Percentiles rank a stretch among this genome's conserved stretches.
phyloP scores from a whole-genome alignment of 1,140 invertebrate genomes.

The Heterodera schachtii region DNA sequence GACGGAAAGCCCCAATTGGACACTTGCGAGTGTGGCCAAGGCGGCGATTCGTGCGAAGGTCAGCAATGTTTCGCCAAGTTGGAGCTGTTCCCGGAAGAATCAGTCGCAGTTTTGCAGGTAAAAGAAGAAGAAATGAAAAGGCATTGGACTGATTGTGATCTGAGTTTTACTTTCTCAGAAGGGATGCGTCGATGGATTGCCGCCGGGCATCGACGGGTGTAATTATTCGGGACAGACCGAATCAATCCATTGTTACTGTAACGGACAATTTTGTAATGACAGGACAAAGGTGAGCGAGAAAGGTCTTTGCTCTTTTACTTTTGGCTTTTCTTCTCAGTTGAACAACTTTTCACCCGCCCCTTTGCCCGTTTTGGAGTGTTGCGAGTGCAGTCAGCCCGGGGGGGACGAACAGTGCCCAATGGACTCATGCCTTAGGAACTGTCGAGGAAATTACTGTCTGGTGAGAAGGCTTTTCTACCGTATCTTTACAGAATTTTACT shows the following conservation, averaged over 20 bases:
- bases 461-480: neutral
- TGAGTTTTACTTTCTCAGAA: slow-evolving; percentile 54
- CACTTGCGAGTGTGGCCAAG: slow-evolving; percentile 44
- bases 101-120: slow-evolving; percentile 63
- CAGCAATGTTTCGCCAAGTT: slow-evolving; percentile 63
- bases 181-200: slow-evolving; percentile 59
- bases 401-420: slow-evolving; percentile 58
- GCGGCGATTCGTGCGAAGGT: slow-evolving; percentile 44
- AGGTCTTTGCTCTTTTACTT: too few relatives aligned
- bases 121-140: slow-evolving; percentile 9
- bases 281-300: slow-evolving; percentile 42
- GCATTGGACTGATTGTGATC: neutral
- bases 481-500: neutral
- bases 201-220: slow-evolving; percentile 56
- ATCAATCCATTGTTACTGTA: slow-evolving; percentile 63
- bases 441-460: slow-evolving; percentile 63
- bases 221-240: slow-evolving; percentile 64
- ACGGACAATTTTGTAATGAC: slow-evolving; percentile 58
- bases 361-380: slow-evolving; percentile 61
- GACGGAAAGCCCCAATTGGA: slow-evolving; percentile 43
- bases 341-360: slow-evolving; percentile 54
- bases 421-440: slow-evolving; percentile 49
- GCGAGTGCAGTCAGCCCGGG: slow-evolving; percentile 59
- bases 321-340: slow-evolving; percentile 36
- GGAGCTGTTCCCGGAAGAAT: slow-evolving; percentile 58